These are phyloP conservation scores for Mungos mungo DNA, from an alignment of 2,113 vertebrate genomes.

Conservation along the genomic window DNA sequence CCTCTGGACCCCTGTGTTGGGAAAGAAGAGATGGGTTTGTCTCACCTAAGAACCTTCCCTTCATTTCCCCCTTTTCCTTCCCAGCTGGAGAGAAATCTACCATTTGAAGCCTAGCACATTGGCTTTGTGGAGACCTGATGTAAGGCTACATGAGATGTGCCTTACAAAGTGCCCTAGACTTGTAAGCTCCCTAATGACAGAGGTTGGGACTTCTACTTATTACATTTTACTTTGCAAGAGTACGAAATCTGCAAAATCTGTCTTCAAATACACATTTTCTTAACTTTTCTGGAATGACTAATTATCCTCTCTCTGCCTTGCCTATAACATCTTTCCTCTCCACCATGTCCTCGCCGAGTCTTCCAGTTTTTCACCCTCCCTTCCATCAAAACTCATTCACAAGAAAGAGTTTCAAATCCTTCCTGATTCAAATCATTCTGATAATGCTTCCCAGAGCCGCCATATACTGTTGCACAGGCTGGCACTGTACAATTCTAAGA, in stretches of 20 bases:
- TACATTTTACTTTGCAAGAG: neutral
- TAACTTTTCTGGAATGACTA: neutral
- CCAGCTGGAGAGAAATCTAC: neutral
- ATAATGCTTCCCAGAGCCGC: neutral
- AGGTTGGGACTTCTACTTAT: neutral
- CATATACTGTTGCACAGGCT: neutral
- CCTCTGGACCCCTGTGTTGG: neutral
- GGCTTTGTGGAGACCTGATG: neutral
- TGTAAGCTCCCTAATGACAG: neutral
- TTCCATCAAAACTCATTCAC: neutral
- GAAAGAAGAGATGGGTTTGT: neutral
- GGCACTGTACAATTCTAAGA: neutral
- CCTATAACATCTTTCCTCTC: neutral
- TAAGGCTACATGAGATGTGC: neutral
- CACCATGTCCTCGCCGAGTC: neutral
- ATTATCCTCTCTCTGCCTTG: too few relatives aligned
- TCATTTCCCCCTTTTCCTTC: neutral
- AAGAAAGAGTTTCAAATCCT: neutral
- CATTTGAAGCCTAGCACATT: too few relatives aligned
- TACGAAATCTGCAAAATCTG: neutral
- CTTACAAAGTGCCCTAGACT: neutral
- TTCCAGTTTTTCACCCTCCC: neutral
- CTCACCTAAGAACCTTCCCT: neutral
- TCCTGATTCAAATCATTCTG: neutral
- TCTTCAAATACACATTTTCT: neutral